Evolutionary conservation across 2,888 invertebrate species (phyloP).

Genomic region (Ornithoptera alexandrae): DNA sequence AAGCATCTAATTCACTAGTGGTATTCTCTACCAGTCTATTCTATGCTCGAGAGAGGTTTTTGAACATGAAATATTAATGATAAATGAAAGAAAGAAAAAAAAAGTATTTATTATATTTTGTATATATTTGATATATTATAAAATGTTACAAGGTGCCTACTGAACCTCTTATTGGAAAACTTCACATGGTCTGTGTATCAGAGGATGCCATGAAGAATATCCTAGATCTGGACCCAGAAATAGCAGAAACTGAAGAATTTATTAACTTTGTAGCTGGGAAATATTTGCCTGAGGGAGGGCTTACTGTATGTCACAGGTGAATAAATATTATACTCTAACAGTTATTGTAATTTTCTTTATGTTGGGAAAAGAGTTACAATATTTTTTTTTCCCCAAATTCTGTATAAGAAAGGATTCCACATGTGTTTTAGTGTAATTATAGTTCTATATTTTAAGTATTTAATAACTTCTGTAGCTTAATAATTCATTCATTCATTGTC

Average conservation of each 20-base stretch:
- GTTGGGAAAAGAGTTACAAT: too few relatives aligned
- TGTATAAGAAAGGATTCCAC: too few relatives aligned
- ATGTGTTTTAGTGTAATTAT: too few relatives aligned
- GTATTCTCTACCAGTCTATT: too few relatives aligned
- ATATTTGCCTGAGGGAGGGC: conserved; percentile 74
- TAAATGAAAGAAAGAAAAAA: too few relatives aligned
- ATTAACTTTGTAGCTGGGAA: conserved; percentile 81
- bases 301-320: conserved; percentile 78
- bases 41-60: too few relatives aligned
- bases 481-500: too few relatives aligned
- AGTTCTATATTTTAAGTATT: too few relatives aligned
- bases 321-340: neutral
- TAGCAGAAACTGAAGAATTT: conserved; percentile 73
- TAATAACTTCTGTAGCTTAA: too few relatives aligned
- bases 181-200: conserved; percentile 79
- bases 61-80: too few relatives aligned
- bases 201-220: conserved; percentile 71
- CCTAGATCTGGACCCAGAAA: conserved; percentile 71
- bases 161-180: conserved; percentile 62
- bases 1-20: too few relatives aligned
- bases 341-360: neutral
- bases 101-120: neutral
- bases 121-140: neutral
- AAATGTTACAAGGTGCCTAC: conserved; percentile 57
- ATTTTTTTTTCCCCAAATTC: too few relatives aligned